Percentiles rank a stretch among this genome's conserved stretches.
Evolutionary conservation across 1,140 invertebrate genomes (phyloP).

Genomic region (Holotrichia oblita): DNA sequence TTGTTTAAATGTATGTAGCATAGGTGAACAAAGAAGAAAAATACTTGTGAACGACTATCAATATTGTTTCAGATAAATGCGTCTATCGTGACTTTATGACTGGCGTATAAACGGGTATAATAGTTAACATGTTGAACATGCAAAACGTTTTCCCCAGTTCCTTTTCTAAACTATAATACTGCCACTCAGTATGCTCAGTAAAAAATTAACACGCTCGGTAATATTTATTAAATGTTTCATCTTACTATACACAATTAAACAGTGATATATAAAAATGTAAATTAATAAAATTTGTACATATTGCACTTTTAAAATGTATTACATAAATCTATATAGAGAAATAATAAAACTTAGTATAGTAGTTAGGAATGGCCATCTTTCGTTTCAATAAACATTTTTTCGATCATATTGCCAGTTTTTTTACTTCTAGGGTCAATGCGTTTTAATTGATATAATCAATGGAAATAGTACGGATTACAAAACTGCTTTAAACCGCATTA

Average conservation of each 20-base stretch:
- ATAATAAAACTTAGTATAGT: conserved; percentile 33
- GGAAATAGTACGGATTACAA: no score
- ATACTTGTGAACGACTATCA: not conserved
- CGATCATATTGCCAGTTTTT: no score
- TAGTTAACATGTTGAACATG: conserved; percentile 14
- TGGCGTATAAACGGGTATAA: not conserved
- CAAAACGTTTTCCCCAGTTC: not conserved
- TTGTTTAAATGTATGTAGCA: not conserved
- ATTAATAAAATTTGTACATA: conserved; percentile 65
- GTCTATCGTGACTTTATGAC: conserved; percentile 11
- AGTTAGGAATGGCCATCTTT: conserved; percentile 55
- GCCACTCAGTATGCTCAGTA: conserved; percentile 59
- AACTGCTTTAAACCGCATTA: no score
- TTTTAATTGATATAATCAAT: no score
- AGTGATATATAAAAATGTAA: conserved; percentile 60
- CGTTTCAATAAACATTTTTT: conserved; percentile 46
- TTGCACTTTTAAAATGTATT: conserved; percentile 60
- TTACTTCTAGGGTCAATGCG: no score
- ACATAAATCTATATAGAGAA: conserved; percentile 45
- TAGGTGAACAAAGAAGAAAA: not conserved
- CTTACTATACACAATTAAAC: conserved; percentile 58
- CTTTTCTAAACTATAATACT: conserved; percentile 53
- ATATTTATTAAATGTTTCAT: conserved; percentile 50
- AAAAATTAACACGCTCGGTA: conserved; percentile 54
- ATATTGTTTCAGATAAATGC: conserved; percentile 2